phyloP scores from a whole-genome alignment of 2,797 vertebrate genomes.

The Darevskia nairensis region DNA sequence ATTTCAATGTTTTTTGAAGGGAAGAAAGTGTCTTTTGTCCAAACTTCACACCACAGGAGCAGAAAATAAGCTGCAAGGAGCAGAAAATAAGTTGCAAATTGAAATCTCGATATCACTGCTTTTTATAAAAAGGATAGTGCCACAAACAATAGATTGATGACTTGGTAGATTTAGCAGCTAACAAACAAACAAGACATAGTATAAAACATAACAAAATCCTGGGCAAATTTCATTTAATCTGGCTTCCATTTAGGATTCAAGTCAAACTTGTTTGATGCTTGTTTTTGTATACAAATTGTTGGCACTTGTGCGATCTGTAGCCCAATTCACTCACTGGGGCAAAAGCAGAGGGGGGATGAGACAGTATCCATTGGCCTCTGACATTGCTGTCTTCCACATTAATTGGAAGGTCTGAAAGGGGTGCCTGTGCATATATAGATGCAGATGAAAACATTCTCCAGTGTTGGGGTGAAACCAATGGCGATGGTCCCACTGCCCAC shows the following conservation, averaged over 20 bases:
- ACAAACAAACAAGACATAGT: neutral
- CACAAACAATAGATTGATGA: neutral
- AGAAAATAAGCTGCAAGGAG: too few species aligned
- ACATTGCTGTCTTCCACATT: too few species aligned
- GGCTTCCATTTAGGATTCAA: neutral
- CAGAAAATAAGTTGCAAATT: conserved; percentile 29
- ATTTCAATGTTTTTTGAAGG: conserved; percentile 32
- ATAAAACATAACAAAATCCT: neutral
- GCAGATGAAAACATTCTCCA: too few species aligned
- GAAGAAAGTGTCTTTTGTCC: conserved; percentile 50
- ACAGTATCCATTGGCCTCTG: too few species aligned
- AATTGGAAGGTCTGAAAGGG: too few species aligned
- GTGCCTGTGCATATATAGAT: too few species aligned
- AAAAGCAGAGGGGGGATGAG: too few species aligned
- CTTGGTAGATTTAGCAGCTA: neutral
- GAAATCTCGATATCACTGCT: neutral
- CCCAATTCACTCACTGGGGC: too few species aligned
- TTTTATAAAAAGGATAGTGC: neutral
- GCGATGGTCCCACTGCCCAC: too few species aligned
- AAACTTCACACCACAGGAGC: neutral
- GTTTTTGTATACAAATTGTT: neutral
- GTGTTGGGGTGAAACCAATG: too few species aligned
- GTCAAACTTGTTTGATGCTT: neutral
- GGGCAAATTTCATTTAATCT: neutral
- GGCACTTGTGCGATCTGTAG: neutral